A percentile compares a stretch with the other conserved stretches of the same genome.
These are phyloP conservation scores for Dendropsophus ebraccatus DNA, from an alignment of 2,113 vertebrate species.

Conservation along the genomic window DNA sequence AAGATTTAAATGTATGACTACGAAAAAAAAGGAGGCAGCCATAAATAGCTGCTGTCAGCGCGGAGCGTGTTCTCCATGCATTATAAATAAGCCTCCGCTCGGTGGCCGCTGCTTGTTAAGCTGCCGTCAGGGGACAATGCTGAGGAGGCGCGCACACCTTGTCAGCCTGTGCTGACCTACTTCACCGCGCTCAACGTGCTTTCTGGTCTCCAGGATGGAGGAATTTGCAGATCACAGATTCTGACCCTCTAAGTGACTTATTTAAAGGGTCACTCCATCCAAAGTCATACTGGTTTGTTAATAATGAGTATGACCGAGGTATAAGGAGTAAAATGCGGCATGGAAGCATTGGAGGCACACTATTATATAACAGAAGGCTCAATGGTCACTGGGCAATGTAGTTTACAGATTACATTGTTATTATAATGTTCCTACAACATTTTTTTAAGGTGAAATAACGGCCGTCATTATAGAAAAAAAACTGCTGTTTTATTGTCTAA, in stretches of 20 bases:
- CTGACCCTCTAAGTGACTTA: background rate
- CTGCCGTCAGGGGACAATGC: background rate
- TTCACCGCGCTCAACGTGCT: background rate
- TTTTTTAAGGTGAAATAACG: too few species aligned
- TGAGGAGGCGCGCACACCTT: background rate
- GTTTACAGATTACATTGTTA: too few species aligned
- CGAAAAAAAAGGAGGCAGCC: background rate
- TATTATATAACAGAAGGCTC: too few species aligned
- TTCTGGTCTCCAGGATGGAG: background rate
- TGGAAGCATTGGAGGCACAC: background rate
- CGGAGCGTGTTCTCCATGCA: background rate
- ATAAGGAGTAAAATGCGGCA: background rate
- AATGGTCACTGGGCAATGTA: too few species aligned
- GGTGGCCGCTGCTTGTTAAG: background rate
- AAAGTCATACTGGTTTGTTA: background rate
- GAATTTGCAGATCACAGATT: background rate
- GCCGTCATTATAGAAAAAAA: too few species aligned
- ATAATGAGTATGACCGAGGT: background rate
- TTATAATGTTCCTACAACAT: too few species aligned
- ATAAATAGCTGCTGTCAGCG: constrained; percentile 3
- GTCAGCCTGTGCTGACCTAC: constrained; percentile 8
- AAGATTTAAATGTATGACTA: background rate
- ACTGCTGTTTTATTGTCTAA: too few species aligned
- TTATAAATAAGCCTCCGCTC: background rate
- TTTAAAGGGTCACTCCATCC: background rate